Conservation (phyloP, 2,888 invertebrate species). For the Ectobius pallidus region DNA sequence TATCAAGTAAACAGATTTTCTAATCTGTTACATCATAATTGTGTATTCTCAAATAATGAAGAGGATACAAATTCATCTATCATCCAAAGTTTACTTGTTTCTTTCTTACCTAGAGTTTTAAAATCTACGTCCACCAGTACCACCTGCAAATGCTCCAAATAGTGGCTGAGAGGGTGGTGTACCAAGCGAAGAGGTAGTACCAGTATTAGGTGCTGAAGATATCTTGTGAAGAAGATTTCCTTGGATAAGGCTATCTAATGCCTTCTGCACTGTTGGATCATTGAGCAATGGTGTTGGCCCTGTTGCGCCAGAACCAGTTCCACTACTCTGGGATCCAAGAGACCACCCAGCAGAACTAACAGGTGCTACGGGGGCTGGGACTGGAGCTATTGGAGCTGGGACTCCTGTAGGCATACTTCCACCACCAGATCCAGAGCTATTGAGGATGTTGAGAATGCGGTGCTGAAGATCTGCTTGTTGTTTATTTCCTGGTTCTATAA, state of each 20-base stretch:
- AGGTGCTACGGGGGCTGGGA: constrained; percentile 53
- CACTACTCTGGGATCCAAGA: constrained; percentile 32
- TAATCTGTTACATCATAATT: no score
- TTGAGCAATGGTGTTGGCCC: constrained; percentile 62
- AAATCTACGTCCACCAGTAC: constrained; percentile 19
- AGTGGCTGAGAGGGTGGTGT: constrained; percentile 36
- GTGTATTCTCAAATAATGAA: no score
- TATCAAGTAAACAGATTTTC: no score
- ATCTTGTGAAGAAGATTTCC: constrained; percentile 50
- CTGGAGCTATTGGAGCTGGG: constrained; percentile 50
- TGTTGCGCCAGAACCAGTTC: constrained; percentile 2
- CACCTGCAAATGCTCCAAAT: constrained; percentile 33
- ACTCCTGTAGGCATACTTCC: constrained; percentile 42
- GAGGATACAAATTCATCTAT: no score
- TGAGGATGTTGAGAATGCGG: constrained; percentile 78
- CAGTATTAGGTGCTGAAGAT: constrained; percentile 18
- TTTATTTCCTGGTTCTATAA: constrained; percentile 17
- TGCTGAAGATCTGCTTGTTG: constrained; percentile 73
- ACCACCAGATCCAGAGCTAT: constrained; percentile 58
- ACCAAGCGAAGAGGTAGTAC: constrained; percentile 29
- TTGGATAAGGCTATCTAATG: constrained; percentile 71
- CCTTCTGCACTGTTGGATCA: constrained; percentile 80
- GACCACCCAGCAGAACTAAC: constrained; percentile 48
- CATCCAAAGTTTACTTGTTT: no score
- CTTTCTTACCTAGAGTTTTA: background rate